Conservation (phyloP, 2,113 vertebrate genomes). For the Triplophysa tibetana region DNA sequence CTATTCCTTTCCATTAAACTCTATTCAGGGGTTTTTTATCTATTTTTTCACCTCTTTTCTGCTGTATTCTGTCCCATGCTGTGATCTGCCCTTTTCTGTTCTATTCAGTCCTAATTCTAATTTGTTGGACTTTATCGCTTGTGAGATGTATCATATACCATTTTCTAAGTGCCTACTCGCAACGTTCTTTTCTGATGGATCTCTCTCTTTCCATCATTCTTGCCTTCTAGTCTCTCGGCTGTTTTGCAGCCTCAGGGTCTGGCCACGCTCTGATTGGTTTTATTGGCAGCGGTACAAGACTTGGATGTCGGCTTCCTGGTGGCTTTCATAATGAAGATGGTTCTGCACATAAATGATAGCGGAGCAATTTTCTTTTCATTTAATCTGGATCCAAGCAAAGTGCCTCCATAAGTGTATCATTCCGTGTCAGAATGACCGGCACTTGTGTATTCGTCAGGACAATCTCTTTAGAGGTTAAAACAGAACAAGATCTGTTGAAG, state of each 20-base stretch:
- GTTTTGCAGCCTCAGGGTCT: slow-evolving; percentile 47
- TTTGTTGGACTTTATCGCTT: background rate
- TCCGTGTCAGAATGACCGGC: slow-evolving; percentile 50
- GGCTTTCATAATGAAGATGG: slow-evolving; percentile 66
- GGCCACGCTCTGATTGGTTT: slow-evolving; percentile 67
- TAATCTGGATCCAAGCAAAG: slow-evolving; percentile 59
- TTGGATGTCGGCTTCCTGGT: slow-evolving; percentile 57
- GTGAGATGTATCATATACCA: background rate
- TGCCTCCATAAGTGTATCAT: slow-evolving; percentile 45
- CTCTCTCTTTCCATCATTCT: slow-evolving; percentile 21
- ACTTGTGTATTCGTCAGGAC: slow-evolving; percentile 48
- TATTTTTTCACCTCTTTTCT: background rate
- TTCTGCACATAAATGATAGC: slow-evolving; percentile 59
- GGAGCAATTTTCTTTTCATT: slow-evolving; percentile 59
- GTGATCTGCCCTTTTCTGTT: background rate
- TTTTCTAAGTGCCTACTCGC: slow-evolving; percentile 5
- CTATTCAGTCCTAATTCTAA: background rate
- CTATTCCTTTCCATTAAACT: background rate
- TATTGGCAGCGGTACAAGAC: slow-evolving; percentile 62
- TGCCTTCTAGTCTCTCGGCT: background rate
- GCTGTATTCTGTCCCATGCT: background rate
- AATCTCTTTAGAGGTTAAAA: slow-evolving; percentile 33
- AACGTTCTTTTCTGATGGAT: slow-evolving; percentile 34
- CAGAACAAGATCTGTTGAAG: background rate
- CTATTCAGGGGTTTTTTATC: slow-evolving; percentile 15